These are phyloP conservation scores for Abrostola tripartita DNA, from an alignment of 2,888 invertebrate species.

Conservation along the genomic window DNA sequence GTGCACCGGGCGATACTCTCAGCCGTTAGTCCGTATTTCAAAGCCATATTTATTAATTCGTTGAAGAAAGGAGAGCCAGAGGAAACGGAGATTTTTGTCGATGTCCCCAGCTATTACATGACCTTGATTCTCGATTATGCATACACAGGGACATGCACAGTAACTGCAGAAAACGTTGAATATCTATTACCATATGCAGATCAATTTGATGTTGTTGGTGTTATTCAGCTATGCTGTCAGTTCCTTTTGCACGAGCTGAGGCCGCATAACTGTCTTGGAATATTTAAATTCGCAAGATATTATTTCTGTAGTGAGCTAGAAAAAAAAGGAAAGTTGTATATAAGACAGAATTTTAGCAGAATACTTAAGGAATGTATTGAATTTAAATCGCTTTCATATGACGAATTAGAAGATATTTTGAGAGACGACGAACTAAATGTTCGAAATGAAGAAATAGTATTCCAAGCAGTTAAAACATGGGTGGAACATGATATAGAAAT, in stretches of 20 bases:
- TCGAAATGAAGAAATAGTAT: constrained; percentile 91
- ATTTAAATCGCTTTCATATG: constrained; percentile 88
- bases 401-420: constrained; percentile 90
- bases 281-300: constrained; percentile 91
- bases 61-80: constrained; percentile 89
- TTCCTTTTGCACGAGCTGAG: constrained; percentile 90
- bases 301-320: constrained; percentile 92
- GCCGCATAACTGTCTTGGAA: constrained; percentile 91
- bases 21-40: constrained; percentile 92
- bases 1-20: constrained; percentile 92
- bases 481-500: constrained; percentile 88
- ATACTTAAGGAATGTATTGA: constrained; percentile 90
- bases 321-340: constrained; percentile 88
- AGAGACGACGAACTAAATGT: constrained; percentile 92
- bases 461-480: constrained; percentile 92
- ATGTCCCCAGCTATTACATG: constrained; percentile 89
- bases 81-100: constrained; percentile 89
- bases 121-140: constrained; percentile 91
- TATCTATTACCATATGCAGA: constrained; percentile 91
- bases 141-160: constrained; percentile 91
- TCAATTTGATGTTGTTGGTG: constrained; percentile 92
- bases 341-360: constrained; percentile 89
- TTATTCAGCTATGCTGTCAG: constrained; percentile 91
- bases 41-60: constrained; percentile 91
- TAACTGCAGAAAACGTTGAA: constrained; percentile 91